Base-by-base conservation (phyloP, 1,140 invertebrate species). In the Anagrus nilaparvatae region DNA sequence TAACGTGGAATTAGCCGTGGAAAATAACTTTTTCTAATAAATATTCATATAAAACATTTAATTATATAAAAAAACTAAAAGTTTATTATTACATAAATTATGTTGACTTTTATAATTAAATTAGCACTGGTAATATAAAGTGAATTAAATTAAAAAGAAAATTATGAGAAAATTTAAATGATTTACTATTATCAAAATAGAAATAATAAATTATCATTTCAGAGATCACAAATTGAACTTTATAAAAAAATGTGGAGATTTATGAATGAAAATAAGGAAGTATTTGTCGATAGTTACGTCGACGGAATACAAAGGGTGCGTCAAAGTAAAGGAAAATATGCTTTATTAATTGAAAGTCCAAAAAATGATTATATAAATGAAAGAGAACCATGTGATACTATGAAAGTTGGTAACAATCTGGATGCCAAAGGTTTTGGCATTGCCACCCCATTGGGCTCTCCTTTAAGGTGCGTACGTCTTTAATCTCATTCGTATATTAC, bases 201-300 rank as follows among this genome's bases (percentile, higher is more conserved):
- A n/a, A n/a, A n/a, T n/a, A n/a, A n/a, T n/a, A 34, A 3, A 10
- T 14, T 27, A 4, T 34, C 34, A 13, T 69, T 64, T 5, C 67
- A 93, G 89, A 78, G 79, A 57, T 95, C 91, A 4, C 85, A 89
- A 57, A 89, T 95, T 44, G 77, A 79, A 27, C 78, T 91, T 2
- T 96, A 94, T 66, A 81, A 82, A 57, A 81, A 86, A 63, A 97
- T 97, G 93, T 96, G 89, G 89, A 83, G 91, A 53, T 94, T 87
- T 54, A 96, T 97, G 92, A 84, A 82, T 50, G 77, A 82, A 9
- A 69, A 81, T 49, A 83, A 84, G 50, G 76, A 88, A 55, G 83
- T 89, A 19, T 90, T 92, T 53, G 84, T 89, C 1, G 68, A 72
- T 43, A 78, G 78, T 2, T 90, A 93, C 58, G 82, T 84, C 42